Percentiles rank a stretch among this genome's conserved stretches.
phyloP scores from a whole-genome alignment of 2,888 invertebrate genomes.

The Epirrhoe alternata region DNA sequence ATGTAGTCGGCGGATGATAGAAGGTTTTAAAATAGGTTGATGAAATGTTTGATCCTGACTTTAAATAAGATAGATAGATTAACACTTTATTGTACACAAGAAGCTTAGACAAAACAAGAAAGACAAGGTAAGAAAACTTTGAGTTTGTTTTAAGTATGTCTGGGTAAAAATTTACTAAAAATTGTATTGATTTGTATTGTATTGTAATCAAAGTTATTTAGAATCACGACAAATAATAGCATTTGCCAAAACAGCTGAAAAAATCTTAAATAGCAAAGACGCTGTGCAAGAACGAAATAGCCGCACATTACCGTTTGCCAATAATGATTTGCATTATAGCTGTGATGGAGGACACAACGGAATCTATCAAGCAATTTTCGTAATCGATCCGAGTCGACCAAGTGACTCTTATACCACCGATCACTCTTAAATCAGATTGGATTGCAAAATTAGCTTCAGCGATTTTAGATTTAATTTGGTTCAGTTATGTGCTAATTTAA shows the following conservation, averaged over 20 bases:
- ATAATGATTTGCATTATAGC: slow-evolving; percentile 46
- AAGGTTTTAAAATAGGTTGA: too few relatives aligned
- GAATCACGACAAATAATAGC: too few relatives aligned
- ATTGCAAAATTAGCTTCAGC: slow-evolving; percentile 3
- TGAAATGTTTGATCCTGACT: too few relatives aligned
- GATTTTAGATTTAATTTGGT: slow-evolving; percentile 8
- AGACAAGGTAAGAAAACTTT: too few relatives aligned
- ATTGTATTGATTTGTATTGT: too few relatives aligned
- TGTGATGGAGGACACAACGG: slow-evolving; percentile 49
- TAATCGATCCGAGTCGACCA: slow-evolving; percentile 55
- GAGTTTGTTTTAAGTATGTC: too few relatives aligned
- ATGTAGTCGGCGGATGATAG: too few relatives aligned
- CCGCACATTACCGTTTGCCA: slow-evolving; percentile 35
- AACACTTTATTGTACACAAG: too few relatives aligned
- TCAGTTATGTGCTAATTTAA: neutral
- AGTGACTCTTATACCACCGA: slow-evolving; percentile 51
- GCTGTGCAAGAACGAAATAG: slow-evolving; percentile 12
- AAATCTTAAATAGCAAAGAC: slow-evolving; percentile 7
- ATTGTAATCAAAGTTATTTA: too few relatives aligned
- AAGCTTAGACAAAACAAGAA: too few relatives aligned
- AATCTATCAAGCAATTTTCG: slow-evolving; percentile 56
- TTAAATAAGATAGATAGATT: too few relatives aligned
- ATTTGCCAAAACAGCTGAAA: neutral
- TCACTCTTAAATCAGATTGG: neutral
- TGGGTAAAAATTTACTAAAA: too few relatives aligned